These are phyloP conservation scores for Epinotia nisella DNA, from an alignment of 2,888 invertebrate genomes.

Conservation along the genomic window DNA sequence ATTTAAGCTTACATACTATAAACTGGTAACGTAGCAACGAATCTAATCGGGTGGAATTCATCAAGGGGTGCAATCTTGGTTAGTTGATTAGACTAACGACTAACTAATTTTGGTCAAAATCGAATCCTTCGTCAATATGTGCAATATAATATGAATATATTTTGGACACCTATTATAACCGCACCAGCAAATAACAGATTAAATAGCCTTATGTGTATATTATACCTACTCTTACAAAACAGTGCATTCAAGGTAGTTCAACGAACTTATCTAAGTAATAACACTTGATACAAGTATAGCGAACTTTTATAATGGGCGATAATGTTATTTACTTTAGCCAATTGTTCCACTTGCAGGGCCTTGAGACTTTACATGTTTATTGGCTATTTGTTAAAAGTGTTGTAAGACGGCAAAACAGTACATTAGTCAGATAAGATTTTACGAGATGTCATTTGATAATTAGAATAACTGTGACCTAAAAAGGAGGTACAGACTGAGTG, in stretches of 20 bases:
- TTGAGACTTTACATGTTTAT: conserved; percentile 32
- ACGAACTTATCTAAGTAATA: conserved; percentile 15
- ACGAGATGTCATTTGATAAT: conserved; percentile 8
- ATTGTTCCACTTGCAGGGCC: conserved; percentile 34
- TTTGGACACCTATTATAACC: too few species aligned
- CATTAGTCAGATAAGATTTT: conserved; percentile 28
- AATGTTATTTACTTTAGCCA: conserved; percentile 36
- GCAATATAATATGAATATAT: too few species aligned
- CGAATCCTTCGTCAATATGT: too few species aligned
- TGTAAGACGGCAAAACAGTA: conserved; percentile 24
- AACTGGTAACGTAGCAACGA: too few species aligned
- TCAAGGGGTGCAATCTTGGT: too few species aligned
- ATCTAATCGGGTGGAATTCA: too few species aligned
- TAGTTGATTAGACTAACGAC: too few species aligned
- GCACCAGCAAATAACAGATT: background rate
- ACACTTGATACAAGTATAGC: conserved; percentile 27
- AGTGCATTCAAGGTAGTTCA: conserved; percentile 17
- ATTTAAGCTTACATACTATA: too few species aligned
- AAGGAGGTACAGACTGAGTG: background rate
- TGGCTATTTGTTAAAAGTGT: conserved; percentile 11
- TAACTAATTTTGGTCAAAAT: too few species aligned
- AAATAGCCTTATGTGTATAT: background rate
- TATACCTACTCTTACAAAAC: background rate
- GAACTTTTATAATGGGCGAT: conserved; percentile 36
- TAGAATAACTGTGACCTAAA: conserved; percentile 8